Evolutionary conservation across 1,140 invertebrate species (phyloP), one percentile per base, ranked within the genome.

Genomic region (Proctacanthus coquilletti): DNA sequence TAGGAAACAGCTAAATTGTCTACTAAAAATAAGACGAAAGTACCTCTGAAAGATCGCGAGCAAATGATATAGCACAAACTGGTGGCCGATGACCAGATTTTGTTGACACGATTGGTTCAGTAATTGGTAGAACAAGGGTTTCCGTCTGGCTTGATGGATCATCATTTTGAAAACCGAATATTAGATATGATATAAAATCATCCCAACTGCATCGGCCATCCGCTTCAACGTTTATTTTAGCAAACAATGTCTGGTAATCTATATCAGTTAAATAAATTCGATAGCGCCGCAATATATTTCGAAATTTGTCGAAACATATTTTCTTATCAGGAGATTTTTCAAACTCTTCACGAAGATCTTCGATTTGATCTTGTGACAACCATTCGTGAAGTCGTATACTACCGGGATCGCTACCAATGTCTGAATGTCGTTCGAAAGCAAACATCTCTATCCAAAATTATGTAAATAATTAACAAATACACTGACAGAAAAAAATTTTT

Each of bases 111-210:
- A 75, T 74, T 9, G 60, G 42, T 2, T 54, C 56, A 33, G 65
- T 68, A 41, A 79, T 72, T 3, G 75, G 75, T 13, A 62, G 48
- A 39, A 72, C 69, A 9, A 78, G 48, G 4, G 65, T 63, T 44
- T 70, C 64, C 25, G 64, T 63, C 47, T 67, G 61, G 36, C 62
- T 60, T 36, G 66, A 60, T 3, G 61, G 65, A 43, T 75, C 74
- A 44, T 70, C 70, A 25, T 65, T 62, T 47, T 72, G 68, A 53
- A 75, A 78, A 25, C 74, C 72, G 34, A 77, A 56, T 21, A 77
- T 62, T 8, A 79, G 47, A 54, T 75, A 71, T 1, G 75, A 75
- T 5, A 78, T 66, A 40, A 78, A 65, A 52, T 79, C 74, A 46
- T 77, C 64, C 74, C 75, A 78, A 11, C 69, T 71, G 11, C 76